Conservation (phyloP, 1,140 invertebrate genomes). For the Phocides pigmalion region DNA sequence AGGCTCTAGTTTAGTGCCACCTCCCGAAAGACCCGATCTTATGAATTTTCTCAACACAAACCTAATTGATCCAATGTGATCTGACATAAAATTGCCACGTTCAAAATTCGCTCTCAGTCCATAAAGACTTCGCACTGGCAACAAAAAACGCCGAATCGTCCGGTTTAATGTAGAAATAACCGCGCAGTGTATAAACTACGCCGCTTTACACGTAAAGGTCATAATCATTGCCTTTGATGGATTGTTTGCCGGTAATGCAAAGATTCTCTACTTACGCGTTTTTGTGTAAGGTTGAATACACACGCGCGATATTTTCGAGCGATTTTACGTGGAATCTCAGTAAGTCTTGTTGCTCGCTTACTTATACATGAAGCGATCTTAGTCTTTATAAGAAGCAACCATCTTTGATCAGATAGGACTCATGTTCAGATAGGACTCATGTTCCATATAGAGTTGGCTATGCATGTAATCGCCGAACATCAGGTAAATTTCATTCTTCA, state of each 20-base stretch:
- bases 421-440: too few relatives aligned
- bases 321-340: too few relatives aligned
- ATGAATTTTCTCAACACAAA: too few relatives aligned
- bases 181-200: slow-evolving; percentile 39
- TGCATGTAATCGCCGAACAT: too few relatives aligned
- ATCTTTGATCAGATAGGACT: too few relatives aligned
- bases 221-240: slow-evolving; percentile 44
- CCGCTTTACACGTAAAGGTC: slow-evolving; percentile 42
- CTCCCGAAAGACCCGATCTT: too few relatives aligned
- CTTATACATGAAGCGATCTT: too few relatives aligned
- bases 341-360: too few relatives aligned
- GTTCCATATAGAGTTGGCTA: too few relatives aligned
- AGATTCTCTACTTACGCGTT: slow-evolving; percentile 34
- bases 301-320: neutral
- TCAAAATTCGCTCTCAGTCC: slow-evolving; percentile 25
- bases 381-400: too few relatives aligned
- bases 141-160: slow-evolving; percentile 33
- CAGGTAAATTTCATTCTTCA: too few relatives aligned
- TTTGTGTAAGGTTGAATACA: slow-evolving; percentile 13
- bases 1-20: too few relatives aligned
- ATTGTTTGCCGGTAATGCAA: slow-evolving; percentile 38
- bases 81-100: slow-evolving; percentile 20
- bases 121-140: slow-evolving; percentile 14
- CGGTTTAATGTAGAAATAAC: slow-evolving; percentile 46
- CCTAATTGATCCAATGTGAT: slow-evolving; percentile 9